Conservation (phyloP, 2,888 invertebrate genomes). For the Sinhomidia bicolor region DNA sequence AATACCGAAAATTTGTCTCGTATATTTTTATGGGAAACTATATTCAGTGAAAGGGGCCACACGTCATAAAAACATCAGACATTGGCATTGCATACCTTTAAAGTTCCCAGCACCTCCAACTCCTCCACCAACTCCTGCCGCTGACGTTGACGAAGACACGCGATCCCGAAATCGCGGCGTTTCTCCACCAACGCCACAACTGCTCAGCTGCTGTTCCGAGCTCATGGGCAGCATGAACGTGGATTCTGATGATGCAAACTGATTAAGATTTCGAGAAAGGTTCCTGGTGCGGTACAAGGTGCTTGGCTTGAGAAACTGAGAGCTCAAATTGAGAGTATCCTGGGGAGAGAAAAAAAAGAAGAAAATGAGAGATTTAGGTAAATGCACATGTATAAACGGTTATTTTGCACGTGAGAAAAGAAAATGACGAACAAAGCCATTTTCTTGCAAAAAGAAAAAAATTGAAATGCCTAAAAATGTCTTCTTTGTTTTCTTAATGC, state of each 20-base stretch:
- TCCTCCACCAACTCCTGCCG: background rate
- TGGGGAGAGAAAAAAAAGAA: constrained; percentile 55
- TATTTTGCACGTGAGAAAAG: background rate
- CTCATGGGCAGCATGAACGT: constrained; percentile 76
- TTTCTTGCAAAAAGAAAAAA: background rate
- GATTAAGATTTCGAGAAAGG: constrained; percentile 79
- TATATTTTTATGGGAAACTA: background rate
- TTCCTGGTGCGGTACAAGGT: constrained; percentile 79
- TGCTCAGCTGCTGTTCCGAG: constrained; percentile 58
- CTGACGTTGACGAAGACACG: constrained; percentile 74
- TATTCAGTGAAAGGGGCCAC: background rate
- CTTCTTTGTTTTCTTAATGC: too few relatives aligned
- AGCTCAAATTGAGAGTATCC: constrained; percentile 79
- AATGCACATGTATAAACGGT: too few relatives aligned
- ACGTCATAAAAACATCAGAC: background rate
- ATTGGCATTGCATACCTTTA: constrained; percentile 75
- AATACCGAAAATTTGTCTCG: too few relatives aligned
- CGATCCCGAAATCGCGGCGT: constrained; percentile 74
- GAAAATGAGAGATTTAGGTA: constrained; percentile 10
- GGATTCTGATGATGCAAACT: constrained; percentile 79
- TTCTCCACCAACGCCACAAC: constrained; percentile 64
- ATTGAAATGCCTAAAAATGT: background rate
- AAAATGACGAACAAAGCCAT: background rate
- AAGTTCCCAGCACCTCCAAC: constrained; percentile 67
- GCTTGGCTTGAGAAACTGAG: constrained; percentile 79